phyloP scores from a whole-genome alignment of 2,888 invertebrate species.

The Drosophila percnosoma region DNA sequence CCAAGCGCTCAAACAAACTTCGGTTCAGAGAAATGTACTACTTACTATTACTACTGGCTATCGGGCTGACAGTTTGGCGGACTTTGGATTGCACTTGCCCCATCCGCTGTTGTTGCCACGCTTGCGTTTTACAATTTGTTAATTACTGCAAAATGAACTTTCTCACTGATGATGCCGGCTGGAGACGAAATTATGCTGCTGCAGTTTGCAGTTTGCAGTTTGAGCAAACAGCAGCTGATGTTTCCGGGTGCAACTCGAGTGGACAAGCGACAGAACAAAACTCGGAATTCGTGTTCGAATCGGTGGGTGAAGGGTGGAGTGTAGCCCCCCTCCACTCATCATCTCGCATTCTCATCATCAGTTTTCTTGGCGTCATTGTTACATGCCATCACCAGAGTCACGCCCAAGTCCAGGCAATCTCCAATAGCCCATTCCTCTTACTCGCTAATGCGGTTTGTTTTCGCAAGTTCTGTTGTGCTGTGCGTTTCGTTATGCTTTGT shows the following conservation, averaged over 20 bases:
- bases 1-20: conserved; percentile 67
- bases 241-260: conserved; percentile 55
- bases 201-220: conserved; percentile 15
- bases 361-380: conserved; percentile 68
- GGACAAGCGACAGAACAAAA: conserved; percentile 23
- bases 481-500: conserved; percentile 69
- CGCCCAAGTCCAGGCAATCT: neutral
- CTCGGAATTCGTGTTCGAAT: conserved; percentile 10
- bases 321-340: conserved; percentile 15
- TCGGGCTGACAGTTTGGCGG: conserved; percentile 53
- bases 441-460: conserved; percentile 77
- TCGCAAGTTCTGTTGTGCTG: conserved; percentile 57
- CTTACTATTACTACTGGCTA: conserved; percentile 19
- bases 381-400: conserved; percentile 42
- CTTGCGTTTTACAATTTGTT: conserved; percentile 72
- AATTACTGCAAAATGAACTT: conserved; percentile 78
- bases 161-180: conserved; percentile 35
- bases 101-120: conserved; percentile 19
- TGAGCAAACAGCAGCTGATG: conserved; percentile 67
- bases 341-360: conserved; percentile 55
- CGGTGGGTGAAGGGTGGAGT: neutral
- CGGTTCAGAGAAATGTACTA: conserved; percentile 49
- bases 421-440: conserved; percentile 2
- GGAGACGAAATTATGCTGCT: conserved; percentile 10
- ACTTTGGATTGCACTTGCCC: conserved; percentile 26